Conservation (phyloP, 1,140 invertebrate genomes). For the Zaprionus davidi region DNA sequence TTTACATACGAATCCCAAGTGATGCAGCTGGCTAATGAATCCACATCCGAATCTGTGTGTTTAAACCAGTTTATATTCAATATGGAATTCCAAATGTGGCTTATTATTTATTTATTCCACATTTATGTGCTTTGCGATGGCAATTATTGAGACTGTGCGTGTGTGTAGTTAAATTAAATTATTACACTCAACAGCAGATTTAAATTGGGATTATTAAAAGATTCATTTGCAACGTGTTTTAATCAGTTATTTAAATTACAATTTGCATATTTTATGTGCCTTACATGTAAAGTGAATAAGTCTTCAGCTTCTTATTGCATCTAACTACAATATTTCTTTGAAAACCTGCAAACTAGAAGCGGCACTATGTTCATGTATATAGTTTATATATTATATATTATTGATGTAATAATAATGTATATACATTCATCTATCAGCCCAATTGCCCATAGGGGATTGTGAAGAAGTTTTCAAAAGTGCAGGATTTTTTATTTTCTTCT, state of each 20-base stretch:
- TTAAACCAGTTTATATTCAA: constrained; percentile 1
- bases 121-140: background rate
- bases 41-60: background rate
- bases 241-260: background rate
- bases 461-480: too few species aligned
- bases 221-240: background rate
- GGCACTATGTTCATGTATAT: too few species aligned
- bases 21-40: constrained; percentile 1
- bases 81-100: background rate
- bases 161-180: background rate
- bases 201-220: background rate
- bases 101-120: background rate
- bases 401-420: too few species aligned
- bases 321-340: too few species aligned
- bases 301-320: too few species aligned
- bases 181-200: background rate
- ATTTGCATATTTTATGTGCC: background rate
- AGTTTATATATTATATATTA: too few species aligned
- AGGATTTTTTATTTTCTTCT: too few species aligned
- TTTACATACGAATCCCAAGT: constrained; percentile 5
- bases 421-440: too few species aligned
- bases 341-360: too few species aligned
- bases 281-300: too few species aligned
- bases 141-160: background rate
- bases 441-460: too few species aligned